Conservation (phyloP, 2,797 vertebrate species). For the Rallus crepitans region DNA sequence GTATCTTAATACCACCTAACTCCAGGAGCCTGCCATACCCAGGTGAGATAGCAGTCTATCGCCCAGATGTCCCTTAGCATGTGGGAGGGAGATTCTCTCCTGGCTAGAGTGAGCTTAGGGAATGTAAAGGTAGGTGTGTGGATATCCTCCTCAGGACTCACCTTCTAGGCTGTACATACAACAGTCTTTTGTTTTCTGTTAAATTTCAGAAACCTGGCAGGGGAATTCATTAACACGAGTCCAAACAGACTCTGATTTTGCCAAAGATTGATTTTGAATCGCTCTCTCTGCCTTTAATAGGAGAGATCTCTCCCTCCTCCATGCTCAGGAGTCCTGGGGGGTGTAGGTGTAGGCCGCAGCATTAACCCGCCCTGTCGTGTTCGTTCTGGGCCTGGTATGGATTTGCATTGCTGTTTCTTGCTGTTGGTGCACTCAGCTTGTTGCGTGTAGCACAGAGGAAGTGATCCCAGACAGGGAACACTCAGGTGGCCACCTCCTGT, state of each 20-base stretch:
- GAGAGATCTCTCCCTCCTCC: neutral
- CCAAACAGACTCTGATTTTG: neutral
- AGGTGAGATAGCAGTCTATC: neutral
- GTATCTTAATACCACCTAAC: neutral
- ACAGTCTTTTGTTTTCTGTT: neutral
- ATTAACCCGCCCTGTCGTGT: neutral
- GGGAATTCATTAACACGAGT: neutral
- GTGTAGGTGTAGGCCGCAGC: neutral
- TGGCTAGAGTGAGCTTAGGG: neutral
- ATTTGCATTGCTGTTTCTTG: neutral
- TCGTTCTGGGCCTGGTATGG: neutral
- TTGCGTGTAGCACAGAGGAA: neutral
- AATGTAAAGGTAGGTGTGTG: neutral
- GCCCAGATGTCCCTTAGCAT: neutral
- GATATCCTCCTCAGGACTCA: neutral
- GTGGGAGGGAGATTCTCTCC: neutral
- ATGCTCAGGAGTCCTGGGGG: neutral
- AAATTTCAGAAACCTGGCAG: neutral
- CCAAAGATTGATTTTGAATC: neutral
- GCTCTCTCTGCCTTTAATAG: neutral
- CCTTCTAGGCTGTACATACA: neutral
- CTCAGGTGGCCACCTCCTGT: neutral
- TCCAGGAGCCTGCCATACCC: accelerated
- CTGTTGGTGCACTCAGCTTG: neutral
- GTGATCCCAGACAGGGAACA: neutral